Conservation (phyloP, 2,113 vertebrate genomes). For the Hystrix cristata region DNA sequence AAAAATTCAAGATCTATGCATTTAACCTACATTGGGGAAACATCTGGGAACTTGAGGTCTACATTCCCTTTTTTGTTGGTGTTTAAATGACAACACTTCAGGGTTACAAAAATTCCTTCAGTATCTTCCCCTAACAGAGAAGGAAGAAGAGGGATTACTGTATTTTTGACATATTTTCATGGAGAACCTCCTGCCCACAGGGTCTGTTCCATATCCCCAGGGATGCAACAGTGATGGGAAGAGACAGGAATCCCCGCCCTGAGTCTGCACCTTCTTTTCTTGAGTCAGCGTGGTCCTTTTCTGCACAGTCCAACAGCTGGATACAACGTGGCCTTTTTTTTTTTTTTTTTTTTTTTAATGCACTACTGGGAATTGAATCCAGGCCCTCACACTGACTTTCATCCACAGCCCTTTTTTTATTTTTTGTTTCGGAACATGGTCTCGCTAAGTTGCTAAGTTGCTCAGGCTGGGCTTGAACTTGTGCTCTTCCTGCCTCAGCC, state of each 20-base stretch:
- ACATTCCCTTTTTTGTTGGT: background rate
- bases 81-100: background rate
- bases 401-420: background rate
- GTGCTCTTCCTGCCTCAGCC: background rate
- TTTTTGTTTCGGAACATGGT: background rate
- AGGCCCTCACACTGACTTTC: background rate
- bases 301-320: background rate
- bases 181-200: background rate
- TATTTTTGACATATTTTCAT: background rate
- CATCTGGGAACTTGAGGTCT: background rate
- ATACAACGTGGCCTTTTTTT: accelerated
- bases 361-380: background rate
- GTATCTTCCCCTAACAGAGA: accelerated
- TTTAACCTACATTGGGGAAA: background rate
- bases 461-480: too few species aligned
- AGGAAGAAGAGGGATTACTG: background rate
- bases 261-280: background rate
- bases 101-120: background rate
- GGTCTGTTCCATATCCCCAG: background rate
- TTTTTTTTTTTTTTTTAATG: background rate
- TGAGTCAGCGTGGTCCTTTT: background rate
- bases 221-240: background rate
- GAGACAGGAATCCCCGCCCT: background rate
- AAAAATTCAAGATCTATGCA: background rate
- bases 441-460: background rate